Percentiles rank a stretch among this genome's conserved stretches.
Evolutionary conservation across 2,797 vertebrate species (phyloP).

Genomic region (Hydrophis major): DNA sequence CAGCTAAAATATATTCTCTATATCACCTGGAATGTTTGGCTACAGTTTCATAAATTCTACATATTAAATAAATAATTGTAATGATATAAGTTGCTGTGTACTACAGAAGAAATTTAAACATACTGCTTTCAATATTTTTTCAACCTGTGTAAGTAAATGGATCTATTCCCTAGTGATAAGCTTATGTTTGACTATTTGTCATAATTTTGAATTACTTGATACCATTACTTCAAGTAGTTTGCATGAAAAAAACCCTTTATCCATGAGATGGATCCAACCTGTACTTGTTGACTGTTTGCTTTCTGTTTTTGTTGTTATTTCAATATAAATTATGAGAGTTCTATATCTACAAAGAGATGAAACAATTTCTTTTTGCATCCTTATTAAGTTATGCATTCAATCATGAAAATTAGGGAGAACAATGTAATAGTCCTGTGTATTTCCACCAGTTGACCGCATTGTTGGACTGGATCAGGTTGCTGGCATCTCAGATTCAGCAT

Average conservation of each 20-base stretch:
- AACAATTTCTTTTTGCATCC: slow-evolving; percentile 46
- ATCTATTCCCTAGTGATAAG: slow-evolving; percentile 28
- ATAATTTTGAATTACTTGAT: not conserved
- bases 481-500: slow-evolving; percentile 87
- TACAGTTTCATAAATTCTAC: slow-evolving; percentile 18
- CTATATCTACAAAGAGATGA: slow-evolving; percentile 47
- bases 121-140: slow-evolving; percentile 22
- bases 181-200: not conserved
- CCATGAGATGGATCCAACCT: slow-evolving; percentile 30
- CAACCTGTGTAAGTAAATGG: slow-evolving; percentile 28
- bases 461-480: slow-evolving; percentile 97
- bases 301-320: slow-evolving; percentile 35
- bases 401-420: accelerated
- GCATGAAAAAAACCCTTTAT: not conserved
- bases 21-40: not conserved
- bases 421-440: slow-evolving; percentile 29
- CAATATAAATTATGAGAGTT: slow-evolving; percentile 42
- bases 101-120: slow-evolving; percentile 18
- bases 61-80: not conserved
- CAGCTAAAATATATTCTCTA: not conserved
- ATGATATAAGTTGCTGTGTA: not conserved
- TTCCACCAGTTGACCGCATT: slow-evolving; percentile 89
- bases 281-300: slow-evolving; percentile 50
- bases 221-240: not conserved
- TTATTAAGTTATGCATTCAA: slow-evolving; percentile 28